These are phyloP conservation scores for Andrena marginata DNA, from an alignment of 2,888 invertebrate species.

Conservation along the genomic window DNA sequence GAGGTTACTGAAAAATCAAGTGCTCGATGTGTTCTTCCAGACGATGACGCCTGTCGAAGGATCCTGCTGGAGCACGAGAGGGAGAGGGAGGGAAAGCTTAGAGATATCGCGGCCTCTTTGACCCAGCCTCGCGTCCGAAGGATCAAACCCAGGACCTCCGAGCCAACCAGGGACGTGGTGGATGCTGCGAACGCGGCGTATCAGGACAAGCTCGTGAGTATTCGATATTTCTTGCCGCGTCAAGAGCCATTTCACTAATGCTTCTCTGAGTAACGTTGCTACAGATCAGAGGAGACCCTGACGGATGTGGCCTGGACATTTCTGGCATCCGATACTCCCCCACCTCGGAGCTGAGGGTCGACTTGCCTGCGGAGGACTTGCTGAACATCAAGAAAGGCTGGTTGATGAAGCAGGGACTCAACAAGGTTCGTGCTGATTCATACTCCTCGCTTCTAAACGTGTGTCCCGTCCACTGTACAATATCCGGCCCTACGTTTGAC, in stretches of 20 bases:
- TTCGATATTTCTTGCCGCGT: not conserved
- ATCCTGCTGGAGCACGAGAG: conserved; percentile 86
- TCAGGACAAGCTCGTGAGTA: conserved; percentile 83
- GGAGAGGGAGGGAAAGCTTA: conserved; percentile 90
- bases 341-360: conserved; percentile 88
- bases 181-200: conserved; percentile 80
- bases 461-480: too few relatives aligned
- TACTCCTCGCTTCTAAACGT: too few relatives aligned
- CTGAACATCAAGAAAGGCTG: conserved; percentile 96
- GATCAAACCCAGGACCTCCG: conserved; percentile 82
- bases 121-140: conserved; percentile 88
- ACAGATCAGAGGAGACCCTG: conserved; percentile 92
- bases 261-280: not conserved
- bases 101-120: conserved; percentile 93
- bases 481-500: too few relatives aligned
- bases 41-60: conserved; percentile 85
- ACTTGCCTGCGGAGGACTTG: conserved; percentile 91
- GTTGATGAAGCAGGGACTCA: conserved; percentile 92
- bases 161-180: conserved; percentile 81
- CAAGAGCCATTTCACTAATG: not conserved
- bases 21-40: conserved; percentile 55
- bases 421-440: conserved; percentile 82
- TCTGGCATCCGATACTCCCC: conserved; percentile 86
- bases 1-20: not conserved
- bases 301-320: conserved; percentile 89